These are phyloP conservation scores for Rhinopomastus cyanomelas DNA, from an alignment of 2,113 vertebrate genomes.

Conservation along the genomic window DNA sequence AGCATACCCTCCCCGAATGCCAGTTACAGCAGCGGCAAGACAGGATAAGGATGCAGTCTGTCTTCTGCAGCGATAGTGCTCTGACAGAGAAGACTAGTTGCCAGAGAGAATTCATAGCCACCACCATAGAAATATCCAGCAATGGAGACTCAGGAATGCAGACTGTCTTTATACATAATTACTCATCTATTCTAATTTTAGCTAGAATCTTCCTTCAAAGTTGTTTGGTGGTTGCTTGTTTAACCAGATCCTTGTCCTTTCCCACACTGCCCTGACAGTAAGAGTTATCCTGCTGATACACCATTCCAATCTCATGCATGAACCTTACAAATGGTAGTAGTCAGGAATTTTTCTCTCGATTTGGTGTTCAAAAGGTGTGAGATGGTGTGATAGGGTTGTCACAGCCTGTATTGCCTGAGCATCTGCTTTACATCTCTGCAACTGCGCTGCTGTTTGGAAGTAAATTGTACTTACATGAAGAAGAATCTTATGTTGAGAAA, in stretches of 20 bases:
- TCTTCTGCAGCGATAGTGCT: neutral
- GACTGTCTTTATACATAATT: neutral
- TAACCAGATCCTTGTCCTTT: neutral
- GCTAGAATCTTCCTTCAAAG: neutral
- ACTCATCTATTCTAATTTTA: neutral
- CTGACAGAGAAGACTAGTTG: neutral
- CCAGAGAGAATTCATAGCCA: neutral
- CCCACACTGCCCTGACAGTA: neutral
- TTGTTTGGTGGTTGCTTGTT: neutral
- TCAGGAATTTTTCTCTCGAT: neutral
- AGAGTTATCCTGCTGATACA: neutral
- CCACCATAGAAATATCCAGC: neutral
- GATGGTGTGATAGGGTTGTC: neutral
- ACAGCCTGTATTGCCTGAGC: neutral
- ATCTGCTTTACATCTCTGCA: neutral
- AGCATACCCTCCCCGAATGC: neutral
- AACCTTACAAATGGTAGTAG: neutral
- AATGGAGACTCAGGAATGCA: neutral
- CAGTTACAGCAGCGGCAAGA: neutral
- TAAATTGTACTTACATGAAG: neutral
- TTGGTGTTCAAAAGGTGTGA: neutral
- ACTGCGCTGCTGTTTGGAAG: neutral
- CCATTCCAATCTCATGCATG: neutral
- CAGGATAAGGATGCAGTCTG: neutral
- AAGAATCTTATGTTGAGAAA: neutral